A percentile compares a stretch with the other conserved stretches of the same genome.
Conservation (phyloP, 1,140 invertebrate species). For the Magallana gigas region DNA sequence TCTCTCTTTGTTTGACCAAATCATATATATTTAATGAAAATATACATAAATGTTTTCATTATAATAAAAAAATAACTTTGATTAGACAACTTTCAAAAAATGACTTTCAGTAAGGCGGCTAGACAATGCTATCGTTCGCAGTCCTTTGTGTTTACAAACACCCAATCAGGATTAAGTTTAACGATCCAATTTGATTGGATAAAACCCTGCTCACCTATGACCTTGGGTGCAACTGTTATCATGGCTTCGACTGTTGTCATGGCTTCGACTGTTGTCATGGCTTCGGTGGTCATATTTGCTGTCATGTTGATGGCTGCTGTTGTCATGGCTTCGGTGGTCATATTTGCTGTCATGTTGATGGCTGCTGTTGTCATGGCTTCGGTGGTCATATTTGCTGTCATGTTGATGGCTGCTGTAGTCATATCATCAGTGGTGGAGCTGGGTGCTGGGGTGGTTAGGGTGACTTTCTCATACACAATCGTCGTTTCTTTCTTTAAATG, state of each 20-base stretch:
- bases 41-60: too few relatives aligned
- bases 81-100: too few relatives aligned
- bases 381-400: not conserved
- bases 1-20: too few relatives aligned
- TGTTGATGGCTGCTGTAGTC: not conserved
- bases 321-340: not conserved
- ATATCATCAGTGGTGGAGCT: not conserved
- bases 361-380: not conserved
- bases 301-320: not conserved
- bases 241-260: not conserved
- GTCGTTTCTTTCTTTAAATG: not conserved
- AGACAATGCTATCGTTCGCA: too few relatives aligned
- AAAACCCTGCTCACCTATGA: not conserved
- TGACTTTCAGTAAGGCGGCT: too few relatives aligned
- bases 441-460: not conserved
- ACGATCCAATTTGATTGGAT: too few relatives aligned
- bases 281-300: not conserved
- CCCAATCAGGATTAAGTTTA: too few relatives aligned
- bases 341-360: not conserved
- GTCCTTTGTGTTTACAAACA: too few relatives aligned
- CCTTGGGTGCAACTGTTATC: not conserved
- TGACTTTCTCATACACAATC: not conserved
- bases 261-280: not conserved
- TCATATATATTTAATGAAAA: too few relatives aligned
- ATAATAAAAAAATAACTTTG: too few relatives aligned